phyloP scores from a whole-genome alignment of 2,888 invertebrate genomes.

The Nemapogon koenigi region DNA sequence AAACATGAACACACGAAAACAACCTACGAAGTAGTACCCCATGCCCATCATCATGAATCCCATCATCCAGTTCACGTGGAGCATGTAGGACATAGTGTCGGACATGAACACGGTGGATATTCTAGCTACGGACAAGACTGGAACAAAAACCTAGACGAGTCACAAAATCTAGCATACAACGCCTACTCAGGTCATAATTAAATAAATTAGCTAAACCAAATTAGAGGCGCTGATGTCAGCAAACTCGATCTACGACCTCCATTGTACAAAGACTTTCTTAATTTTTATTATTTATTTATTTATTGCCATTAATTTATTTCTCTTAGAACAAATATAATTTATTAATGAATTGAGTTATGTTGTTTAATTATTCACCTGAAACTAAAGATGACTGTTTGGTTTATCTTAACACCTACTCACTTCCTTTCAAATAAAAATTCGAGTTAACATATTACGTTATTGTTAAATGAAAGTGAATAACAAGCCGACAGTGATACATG shows the following conservation, averaged over 20 bases:
- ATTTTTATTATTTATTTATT: slow-evolving; percentile 37
- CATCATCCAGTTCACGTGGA: slow-evolving; percentile 70
- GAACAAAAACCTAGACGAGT: slow-evolving; percentile 68
- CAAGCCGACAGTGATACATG: too few relatives aligned
- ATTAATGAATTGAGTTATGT: slow-evolving; percentile 25
- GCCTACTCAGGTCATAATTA: slow-evolving; percentile 54
- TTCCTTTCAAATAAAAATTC: too few relatives aligned
- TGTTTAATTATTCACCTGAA: slow-evolving; percentile 21
- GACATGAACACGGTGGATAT: slow-evolving; percentile 28
- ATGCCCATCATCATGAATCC: slow-evolving; percentile 58
- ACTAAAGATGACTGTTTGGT: too few relatives aligned
- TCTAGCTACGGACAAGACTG: slow-evolving; percentile 34
- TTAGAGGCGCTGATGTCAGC: slow-evolving; percentile 2
- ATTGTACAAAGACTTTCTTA: slow-evolving; percentile 58
- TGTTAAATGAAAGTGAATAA: too few relatives aligned
- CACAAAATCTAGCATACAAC: slow-evolving; percentile 74
- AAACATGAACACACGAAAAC: slow-evolving; percentile 52
- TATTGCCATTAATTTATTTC: slow-evolving; percentile 46
- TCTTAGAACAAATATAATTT: slow-evolving; percentile 24
- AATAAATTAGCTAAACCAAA: slow-evolving; percentile 8
- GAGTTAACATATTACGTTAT: too few relatives aligned
- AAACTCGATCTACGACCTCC: slow-evolving; percentile 24
- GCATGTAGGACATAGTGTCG: slow-evolving; percentile 44
- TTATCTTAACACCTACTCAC: too few relatives aligned
- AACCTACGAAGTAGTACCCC: slow-evolving; percentile 52